These are phyloP conservation scores for Ctenochaetus hawaiiensis DNA, from an alignment of 2,797 vertebrate genomes.

Conservation along the genomic window DNA sequence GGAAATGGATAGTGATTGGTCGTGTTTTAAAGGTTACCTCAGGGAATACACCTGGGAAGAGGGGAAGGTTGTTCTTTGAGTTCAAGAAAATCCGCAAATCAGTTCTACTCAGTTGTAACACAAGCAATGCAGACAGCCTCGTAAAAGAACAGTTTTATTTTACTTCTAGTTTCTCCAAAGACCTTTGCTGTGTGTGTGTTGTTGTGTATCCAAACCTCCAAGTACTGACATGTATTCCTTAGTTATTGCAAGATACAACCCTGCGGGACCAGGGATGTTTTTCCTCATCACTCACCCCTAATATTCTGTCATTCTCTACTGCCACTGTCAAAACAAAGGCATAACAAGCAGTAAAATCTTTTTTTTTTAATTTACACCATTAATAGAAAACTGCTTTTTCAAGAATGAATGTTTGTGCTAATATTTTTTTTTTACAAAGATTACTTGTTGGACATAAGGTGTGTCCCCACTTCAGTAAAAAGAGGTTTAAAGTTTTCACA, in stretches of 20 bases:
- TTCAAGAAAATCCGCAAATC: slow-evolving; percentile 33
- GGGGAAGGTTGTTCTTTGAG: slow-evolving; percentile 1
- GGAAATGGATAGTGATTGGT: slow-evolving; percentile 44
- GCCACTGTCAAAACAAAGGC: slow-evolving; percentile 13
- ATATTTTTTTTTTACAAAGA: too few species aligned
- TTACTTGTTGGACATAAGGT: background rate
- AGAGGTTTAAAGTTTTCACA: background rate
- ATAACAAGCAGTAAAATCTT: background rate
- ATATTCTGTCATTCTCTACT: background rate
- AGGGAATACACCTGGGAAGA: slow-evolving; percentile 46
- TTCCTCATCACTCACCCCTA: background rate
- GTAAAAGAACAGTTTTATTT: background rate
- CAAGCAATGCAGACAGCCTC: background rate
- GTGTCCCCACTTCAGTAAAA: background rate
- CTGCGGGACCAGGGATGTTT: background rate
- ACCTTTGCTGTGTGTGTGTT: background rate
- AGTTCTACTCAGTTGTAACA: slow-evolving; percentile 8
- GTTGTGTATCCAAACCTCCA: background rate
- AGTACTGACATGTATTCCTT: background rate
- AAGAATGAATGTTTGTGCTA: too few species aligned
- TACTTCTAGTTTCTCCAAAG: slow-evolving; percentile 7
- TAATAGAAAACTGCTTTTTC: too few species aligned
- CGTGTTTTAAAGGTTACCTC: slow-evolving; percentile 46
- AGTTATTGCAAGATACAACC: background rate
- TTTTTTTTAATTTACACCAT: too few species aligned